Base-by-base conservation (phyloP, 2,797 vertebrate genomes). In the Nothura maculosa region DNA sequence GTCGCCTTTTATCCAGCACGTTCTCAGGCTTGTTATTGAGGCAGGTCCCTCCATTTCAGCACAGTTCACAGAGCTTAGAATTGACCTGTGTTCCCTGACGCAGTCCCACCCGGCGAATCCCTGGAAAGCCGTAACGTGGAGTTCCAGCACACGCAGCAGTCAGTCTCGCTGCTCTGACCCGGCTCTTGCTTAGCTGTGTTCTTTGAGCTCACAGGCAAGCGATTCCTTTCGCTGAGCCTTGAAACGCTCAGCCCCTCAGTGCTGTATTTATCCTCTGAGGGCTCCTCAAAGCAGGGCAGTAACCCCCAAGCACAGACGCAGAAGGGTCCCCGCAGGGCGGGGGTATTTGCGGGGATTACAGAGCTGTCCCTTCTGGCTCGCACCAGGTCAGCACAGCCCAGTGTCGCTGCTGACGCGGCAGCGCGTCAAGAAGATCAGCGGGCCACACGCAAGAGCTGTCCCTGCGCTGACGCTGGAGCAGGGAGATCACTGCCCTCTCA, bases 331-430 rank as follows among this genome's bases (percentile, higher is more conserved):
- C 22, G 47, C 47, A 76, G 88, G 54, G 90, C 78, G 61, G 22
- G 50, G 36, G 95, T 60, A 85, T 96, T 94, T 90, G 34, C 87
- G 27, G 76, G 90, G 95, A 96, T 97, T 96, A 90, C 7, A 10
- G 12, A 73, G 50, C 40, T 30, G 62, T 32, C 47, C 70, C 82
- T 81, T 70, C 76, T 76, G 88, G 66, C 73, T 58, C 45, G 19
- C 19, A 9, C 45, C 38, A 9, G 14, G 1, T 88, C 91, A 77
- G 52, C 87, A 4, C 40, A 50, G 93, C 14, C 76, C 54, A 34
- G 27, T 2, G 88, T n/a, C 63, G 40, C 85, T 75, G 75, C 82
- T 81, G 83, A 94, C 36, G 82, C 0, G 2, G 75, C 61, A 67
- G 85, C 94, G 87, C 72, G 92, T 67, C 94, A 14, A 75, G 88